Percentiles rank a stretch among this genome's conserved stretches.
phyloP scores from a whole-genome alignment of 2,797 vertebrate species.

The Hozukius guyotensis region DNA sequence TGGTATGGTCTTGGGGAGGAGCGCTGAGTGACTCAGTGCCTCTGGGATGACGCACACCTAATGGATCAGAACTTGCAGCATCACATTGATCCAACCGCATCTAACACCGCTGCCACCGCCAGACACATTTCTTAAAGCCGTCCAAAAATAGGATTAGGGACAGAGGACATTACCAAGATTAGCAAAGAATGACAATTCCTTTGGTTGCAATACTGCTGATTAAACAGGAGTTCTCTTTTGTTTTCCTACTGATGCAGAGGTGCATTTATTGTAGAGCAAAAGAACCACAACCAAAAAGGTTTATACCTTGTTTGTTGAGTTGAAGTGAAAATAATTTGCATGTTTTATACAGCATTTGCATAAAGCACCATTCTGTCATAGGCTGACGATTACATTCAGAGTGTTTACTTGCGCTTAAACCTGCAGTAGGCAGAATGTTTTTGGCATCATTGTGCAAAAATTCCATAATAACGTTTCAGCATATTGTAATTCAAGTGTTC shows the following conservation, averaged over 20 bases:
- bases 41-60: slow-evolving; percentile 65
- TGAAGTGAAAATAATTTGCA: neutral
- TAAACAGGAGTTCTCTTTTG: slow-evolving; percentile 1
- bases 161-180: slow-evolving; percentile 16
- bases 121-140: slow-evolving; percentile 36
- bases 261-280: neutral
- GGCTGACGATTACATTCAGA: neutral
- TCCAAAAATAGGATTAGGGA: slow-evolving; percentile 34
- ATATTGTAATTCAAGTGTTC: too few species aligned
- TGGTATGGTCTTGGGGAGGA: slow-evolving; percentile 28
- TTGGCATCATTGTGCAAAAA: too few species aligned
- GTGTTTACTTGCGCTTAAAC: neutral
- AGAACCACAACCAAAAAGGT: neutral
- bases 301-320: neutral
- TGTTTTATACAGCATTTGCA: neutral
- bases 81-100: slow-evolving; percentile 51
- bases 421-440: too few species aligned
- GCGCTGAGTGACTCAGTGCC: slow-evolving; percentile 63
- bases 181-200: slow-evolving; percentile 1
- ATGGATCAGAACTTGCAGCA: slow-evolving; percentile 61
- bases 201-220: slow-evolving; percentile 1
- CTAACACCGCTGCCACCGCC: slow-evolving; percentile 30
- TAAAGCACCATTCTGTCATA: neutral
- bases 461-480: too few species aligned
- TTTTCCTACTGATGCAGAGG: neutral